These are phyloP conservation scores for Percopsis omiscomaycus DNA, from an alignment of 2,797 vertebrate genomes.

Conservation along the genomic window DNA sequence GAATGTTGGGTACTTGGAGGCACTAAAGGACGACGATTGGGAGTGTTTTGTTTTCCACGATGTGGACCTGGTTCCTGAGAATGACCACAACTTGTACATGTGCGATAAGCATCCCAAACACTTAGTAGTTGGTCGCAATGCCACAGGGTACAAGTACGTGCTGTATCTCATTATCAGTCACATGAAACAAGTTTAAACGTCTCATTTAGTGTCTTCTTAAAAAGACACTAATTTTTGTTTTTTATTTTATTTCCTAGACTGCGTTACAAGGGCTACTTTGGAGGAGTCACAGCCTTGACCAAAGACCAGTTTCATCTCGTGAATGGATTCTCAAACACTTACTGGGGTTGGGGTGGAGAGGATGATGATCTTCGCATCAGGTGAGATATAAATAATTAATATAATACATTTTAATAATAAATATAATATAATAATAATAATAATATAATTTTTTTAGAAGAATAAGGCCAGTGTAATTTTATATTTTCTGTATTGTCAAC, in stretches of 20 bases:
- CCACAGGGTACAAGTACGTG: constrained; percentile 93
- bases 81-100: constrained; percentile 89
- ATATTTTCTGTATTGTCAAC: no score
- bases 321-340: constrained; percentile 95
- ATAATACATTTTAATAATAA: background rate
- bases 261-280: constrained; percentile 92
- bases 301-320: constrained; percentile 88
- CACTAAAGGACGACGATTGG: constrained; percentile 89
- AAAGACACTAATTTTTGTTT: background rate
- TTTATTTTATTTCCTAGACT: constrained; percentile 71
- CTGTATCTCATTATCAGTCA: no score
- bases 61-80: constrained; percentile 95
- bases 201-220: constrained; percentile 1
- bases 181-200: background rate
- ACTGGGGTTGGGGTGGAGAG: constrained; percentile 99
- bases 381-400: constrained; percentile 65
- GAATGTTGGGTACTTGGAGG: constrained; percentile 93
- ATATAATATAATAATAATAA: no score
- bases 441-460: background rate
- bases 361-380: constrained; percentile 94
- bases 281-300: constrained; percentile 92
- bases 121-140: constrained; percentile 94
- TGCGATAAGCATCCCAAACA: constrained; percentile 92
- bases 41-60: constrained; percentile 98
- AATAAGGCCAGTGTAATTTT: no score